These are phyloP conservation scores for Dascillus cervinus DNA, from an alignment of 2,888 invertebrate species.

Conservation along the genomic window DNA sequence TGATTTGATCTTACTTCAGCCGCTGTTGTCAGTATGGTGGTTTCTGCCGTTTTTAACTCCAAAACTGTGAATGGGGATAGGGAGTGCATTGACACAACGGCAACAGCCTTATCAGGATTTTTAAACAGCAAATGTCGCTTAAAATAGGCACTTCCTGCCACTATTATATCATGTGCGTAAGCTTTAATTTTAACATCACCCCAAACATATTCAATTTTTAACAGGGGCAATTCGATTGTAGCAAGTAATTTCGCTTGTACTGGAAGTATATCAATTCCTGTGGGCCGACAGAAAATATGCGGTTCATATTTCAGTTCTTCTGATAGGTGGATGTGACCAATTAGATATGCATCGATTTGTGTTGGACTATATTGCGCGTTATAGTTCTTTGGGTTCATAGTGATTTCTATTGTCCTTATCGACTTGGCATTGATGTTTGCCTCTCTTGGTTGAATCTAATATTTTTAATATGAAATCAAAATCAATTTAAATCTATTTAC, in stretches of 20 bases:
- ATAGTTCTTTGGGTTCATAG: constrained; percentile 8
- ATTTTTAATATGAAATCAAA: too few relatives aligned
- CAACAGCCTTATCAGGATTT: constrained; percentile 18
- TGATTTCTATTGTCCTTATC: constrained; percentile 15
- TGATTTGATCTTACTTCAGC: constrained; percentile 10
- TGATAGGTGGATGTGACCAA: constrained; percentile 24
- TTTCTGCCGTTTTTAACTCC: constrained; percentile 11
- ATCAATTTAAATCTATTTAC: too few relatives aligned
- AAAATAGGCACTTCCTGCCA: constrained; percentile 7
- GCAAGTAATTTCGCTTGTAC: constrained; percentile 17
- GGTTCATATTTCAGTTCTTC: constrained; percentile 25
- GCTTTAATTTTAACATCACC: constrained; percentile 20
- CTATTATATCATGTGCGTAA: constrained; percentile 20
- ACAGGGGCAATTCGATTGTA: constrained; percentile 17
- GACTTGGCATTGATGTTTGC: constrained; percentile 22
- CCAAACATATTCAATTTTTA: constrained; percentile 19
- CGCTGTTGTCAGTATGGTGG: too few relatives aligned
- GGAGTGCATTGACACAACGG: constrained; percentile 20
- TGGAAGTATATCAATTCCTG: constrained; percentile 22
- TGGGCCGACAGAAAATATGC: constrained; percentile 19
- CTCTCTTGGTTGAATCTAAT: constrained; percentile 21
- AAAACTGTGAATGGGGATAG: constrained; percentile 21
- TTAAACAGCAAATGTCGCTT: constrained; percentile 19
- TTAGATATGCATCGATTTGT: constrained; percentile 7
- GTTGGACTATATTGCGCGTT: constrained; percentile 4